Evolutionary conservation across 2,113 vertebrate genomes (phyloP).

Genomic region (Apteryx mantelli): DNA sequence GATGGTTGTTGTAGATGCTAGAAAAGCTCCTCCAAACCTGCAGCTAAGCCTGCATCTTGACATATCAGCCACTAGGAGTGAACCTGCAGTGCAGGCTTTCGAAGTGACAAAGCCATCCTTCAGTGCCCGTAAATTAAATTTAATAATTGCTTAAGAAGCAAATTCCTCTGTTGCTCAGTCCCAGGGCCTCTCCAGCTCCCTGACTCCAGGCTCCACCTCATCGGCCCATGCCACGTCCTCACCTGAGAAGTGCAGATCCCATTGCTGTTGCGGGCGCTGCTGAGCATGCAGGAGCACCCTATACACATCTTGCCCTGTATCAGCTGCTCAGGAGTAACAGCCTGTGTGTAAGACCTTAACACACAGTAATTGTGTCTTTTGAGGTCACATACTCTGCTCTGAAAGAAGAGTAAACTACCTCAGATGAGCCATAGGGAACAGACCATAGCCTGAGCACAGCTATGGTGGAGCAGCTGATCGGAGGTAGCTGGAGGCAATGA

Average conservation of each 20-base stretch:
- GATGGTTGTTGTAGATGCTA: background rate
- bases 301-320: accelerated
- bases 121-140: background rate
- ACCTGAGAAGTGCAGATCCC: background rate
- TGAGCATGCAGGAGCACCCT: accelerated
- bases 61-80: background rate
- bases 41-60: background rate
- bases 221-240: background rate
- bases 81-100: background rate
- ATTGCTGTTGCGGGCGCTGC: background rate
- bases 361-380: background rate
- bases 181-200: background rate
- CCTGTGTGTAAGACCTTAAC: background rate
- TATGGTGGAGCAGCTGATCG: background rate
- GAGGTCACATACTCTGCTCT: background rate
- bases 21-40: background rate
- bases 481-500: background rate
- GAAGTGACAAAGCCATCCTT: background rate
- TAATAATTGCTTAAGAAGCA: background rate
- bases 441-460: background rate
- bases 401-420: background rate
- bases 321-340: background rate
- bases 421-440: background rate
- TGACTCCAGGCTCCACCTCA: background rate
- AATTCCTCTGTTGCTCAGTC: background rate